Conservation (phyloP, 53 echinoderm and acorn worm genomes). For the Henricia sp. region DNA sequence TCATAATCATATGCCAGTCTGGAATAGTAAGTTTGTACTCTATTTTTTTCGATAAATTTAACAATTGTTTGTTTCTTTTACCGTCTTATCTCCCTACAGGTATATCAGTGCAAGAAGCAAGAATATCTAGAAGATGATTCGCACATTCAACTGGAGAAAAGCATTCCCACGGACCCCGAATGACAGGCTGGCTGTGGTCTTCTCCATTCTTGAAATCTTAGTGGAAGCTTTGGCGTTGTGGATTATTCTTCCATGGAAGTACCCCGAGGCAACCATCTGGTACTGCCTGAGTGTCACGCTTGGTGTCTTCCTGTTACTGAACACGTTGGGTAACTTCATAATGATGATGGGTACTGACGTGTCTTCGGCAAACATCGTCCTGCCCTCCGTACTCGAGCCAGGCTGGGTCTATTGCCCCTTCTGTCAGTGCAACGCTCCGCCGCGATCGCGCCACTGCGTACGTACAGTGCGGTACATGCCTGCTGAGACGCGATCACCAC, state of each 20-base stretch:
- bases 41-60: no score
- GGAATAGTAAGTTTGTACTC: no score
- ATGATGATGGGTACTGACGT: conserved; percentile 77
- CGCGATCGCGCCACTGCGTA: conserved; percentile 82
- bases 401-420: conserved; percentile 80
- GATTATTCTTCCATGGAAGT: conserved; percentile 79
- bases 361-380: conserved; percentile 55
- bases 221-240: conserved; percentile 71
- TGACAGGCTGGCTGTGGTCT: conserved; percentile 64
- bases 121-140: conserved; percentile 28
- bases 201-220: conserved; percentile 56
- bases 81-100: no score
- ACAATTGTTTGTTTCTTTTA: no score
- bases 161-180: conserved; percentile 47
- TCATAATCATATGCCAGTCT: no score
- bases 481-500: conserved; percentile 88
- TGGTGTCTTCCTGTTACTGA: conserved; percentile 76
- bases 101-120: background rate
- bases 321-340: conserved; percentile 79
- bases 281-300: conserved; percentile 75
- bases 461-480: conserved; percentile 68
- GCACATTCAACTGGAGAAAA: conserved; percentile 58
- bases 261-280: conserved; percentile 55
- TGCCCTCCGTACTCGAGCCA: conserved; percentile 82
- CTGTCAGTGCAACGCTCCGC: conserved; percentile 81